Conservation (phyloP, 1,140 invertebrate species). For the Tetragnatha versicolor region DNA sequence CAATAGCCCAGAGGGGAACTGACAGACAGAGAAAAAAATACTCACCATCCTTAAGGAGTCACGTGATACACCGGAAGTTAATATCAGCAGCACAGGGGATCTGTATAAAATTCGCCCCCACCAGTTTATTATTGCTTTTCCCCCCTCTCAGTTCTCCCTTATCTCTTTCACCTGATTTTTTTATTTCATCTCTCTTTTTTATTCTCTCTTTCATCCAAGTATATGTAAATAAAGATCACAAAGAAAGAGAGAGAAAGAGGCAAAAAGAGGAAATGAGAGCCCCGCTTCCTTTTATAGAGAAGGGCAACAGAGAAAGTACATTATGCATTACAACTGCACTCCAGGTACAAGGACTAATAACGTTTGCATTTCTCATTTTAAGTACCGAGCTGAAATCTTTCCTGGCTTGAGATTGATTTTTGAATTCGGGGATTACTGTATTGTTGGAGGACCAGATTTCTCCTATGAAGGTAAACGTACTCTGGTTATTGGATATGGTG, state of each 20-base stretch:
- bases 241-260: conserved; percentile 11
- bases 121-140: not conserved
- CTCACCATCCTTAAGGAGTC: not conserved
- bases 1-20: not conserved
- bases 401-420: conserved; percentile 18
- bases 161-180: not conserved
- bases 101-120: not conserved
- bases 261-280: not conserved
- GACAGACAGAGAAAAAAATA: not conserved
- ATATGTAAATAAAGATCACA: conserved; percentile 40
- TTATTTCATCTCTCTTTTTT: not conserved
- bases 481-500: too few species aligned
- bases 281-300: not conserved
- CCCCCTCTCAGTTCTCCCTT: not conserved
- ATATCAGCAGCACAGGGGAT: conserved; percentile 20
- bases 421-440: not conserved
- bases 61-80: conserved; percentile 35
- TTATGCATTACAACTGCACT: conserved; percentile 5
- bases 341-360: conserved; percentile 32
- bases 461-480: too few species aligned
- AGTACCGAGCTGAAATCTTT: too few species aligned
- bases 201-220: conserved; percentile 17
- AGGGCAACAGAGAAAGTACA: conserved; percentile 13
- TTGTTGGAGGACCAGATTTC: too few species aligned
- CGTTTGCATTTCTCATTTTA: conserved; percentile 38